A percentile compares a stretch with the other conserved stretches of the same genome.
These are phyloP conservation scores for Kradibia gibbosae DNA, from an alignment of 1,140 invertebrate genomes.

Conservation along the genomic window DNA sequence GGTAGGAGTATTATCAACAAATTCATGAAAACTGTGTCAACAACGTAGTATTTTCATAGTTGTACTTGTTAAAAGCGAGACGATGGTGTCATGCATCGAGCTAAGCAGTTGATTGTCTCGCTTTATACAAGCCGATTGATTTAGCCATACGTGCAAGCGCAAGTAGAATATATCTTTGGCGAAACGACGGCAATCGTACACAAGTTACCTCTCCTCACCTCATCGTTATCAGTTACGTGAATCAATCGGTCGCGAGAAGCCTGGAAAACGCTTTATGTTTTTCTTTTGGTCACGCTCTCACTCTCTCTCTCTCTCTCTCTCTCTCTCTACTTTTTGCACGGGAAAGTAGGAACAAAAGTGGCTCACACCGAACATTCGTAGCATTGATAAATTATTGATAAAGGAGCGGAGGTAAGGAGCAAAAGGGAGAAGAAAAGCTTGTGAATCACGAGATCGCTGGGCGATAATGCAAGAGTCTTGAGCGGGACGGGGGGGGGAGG, in stretches of 20 bases:
- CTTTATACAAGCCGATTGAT: too few species aligned
- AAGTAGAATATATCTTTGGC: background rate
- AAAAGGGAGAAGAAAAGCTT: background rate
- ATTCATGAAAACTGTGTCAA: too few species aligned
- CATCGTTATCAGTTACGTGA: constrained; percentile 6
- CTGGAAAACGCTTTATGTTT: background rate
- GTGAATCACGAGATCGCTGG: constrained; percentile 18
- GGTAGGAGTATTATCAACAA: too few species aligned
- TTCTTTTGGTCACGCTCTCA: too few species aligned
- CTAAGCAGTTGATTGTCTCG: too few species aligned
- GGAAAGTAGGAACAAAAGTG: background rate
- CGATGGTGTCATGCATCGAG: too few species aligned
- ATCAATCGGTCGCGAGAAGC: constrained; percentile 1
- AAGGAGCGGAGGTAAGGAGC: background rate
- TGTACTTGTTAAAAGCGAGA: too few species aligned
- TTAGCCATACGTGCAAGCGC: background rate
- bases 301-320: too few species aligned
- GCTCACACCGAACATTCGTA: background rate
- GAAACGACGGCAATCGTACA: background rate
- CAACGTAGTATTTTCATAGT: too few species aligned
- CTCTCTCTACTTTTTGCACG: too few species aligned
- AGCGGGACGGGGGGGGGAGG: background rate
- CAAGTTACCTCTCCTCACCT: background rate
- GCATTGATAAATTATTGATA: constrained; percentile 19
- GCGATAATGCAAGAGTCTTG: constrained; percentile 1